Percentiles rank a stretch among this genome's conserved stretches.
These are phyloP conservation scores for Paedocypris sp. DNA, from an alignment of 2,113 vertebrate species.

Conservation along the genomic window DNA sequence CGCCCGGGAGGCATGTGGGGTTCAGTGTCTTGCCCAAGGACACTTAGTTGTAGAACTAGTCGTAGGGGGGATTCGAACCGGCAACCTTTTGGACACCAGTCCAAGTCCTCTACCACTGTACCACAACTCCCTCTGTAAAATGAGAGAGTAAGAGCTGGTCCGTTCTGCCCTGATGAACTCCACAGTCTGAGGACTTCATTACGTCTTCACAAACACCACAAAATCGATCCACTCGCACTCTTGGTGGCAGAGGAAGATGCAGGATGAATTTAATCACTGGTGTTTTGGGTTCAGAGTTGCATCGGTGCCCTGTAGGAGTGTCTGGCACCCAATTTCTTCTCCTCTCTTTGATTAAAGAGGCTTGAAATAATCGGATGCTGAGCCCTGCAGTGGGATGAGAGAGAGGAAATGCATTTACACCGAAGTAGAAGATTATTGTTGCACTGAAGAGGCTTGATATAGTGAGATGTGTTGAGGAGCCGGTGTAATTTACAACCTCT, in stretches of 20 bases:
- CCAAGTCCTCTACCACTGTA: too few relatives aligned
- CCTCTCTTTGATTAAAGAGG: constrained; percentile 72
- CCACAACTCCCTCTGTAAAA: too few relatives aligned
- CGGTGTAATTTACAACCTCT: not conserved
- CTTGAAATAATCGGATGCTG: constrained; percentile 64
- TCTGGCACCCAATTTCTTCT: constrained; percentile 44
- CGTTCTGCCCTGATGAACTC: constrained; percentile 35
- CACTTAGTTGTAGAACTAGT: too few relatives aligned
- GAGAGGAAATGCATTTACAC: constrained; percentile 61
- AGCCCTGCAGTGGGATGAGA: constrained; percentile 59
- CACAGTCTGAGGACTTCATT: constrained; percentile 55
- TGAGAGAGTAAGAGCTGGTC: constrained; percentile 55
- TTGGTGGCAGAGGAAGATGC: constrained; percentile 48
- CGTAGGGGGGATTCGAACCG: too few relatives aligned
- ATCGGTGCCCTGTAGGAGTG: constrained; percentile 57
- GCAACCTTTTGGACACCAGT: too few relatives aligned
- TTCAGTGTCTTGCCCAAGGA: too few relatives aligned
- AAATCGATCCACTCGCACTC: constrained; percentile 56
- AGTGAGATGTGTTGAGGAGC: constrained; percentile 15
- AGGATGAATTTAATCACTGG: constrained; percentile 56
- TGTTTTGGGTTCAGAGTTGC: constrained; percentile 42
- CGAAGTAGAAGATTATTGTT: constrained; percentile 74
- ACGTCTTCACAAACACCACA: constrained; percentile 40
- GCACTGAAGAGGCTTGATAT: constrained; percentile 38
- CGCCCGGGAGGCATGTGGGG: too few relatives aligned